Base-by-base conservation (phyloP, 2,888 invertebrate genomes). In the Pocota personata region DNA sequence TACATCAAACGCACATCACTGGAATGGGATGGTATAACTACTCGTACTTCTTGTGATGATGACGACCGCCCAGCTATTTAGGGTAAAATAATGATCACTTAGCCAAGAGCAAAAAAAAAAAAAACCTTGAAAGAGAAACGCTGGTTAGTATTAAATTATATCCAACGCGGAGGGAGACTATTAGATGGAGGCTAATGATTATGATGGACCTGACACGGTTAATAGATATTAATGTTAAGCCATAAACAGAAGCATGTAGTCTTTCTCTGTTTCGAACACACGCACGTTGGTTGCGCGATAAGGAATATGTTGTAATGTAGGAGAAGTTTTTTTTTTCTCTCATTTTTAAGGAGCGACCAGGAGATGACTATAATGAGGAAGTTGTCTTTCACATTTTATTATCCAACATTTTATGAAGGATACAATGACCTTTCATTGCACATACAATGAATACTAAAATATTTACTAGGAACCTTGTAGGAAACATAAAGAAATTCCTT, bases 141-240 rank as follows among this genome's bases (percentile, higher is more conserved):
- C 50, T 40, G 58, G 50, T 24, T 7, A 16, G 35, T 52, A 75
- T 67, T 30, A 67, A 75, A 69, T 67, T 67, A 75, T 50, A 55
- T 62, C 67, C 67, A 66, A 32, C 69, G 48, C 24, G 62, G 6
- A 1, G 6, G n/a, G 12, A 16, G 58, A 71, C 80, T 69, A 66
- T 86, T 76, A 72, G 76, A 76, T 80, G 66, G 30, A 55, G 60
- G 46, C 80, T 64, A 64, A 50, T 50, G 64, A 79, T 79, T 64
- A 67, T 86, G 82, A 86, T 86, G 80, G 76, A 82, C 76, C 76
- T 72, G 72, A 60, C 71, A 72, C 48, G 58, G 55, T 72, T 86
- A 86, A 77, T 86, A 77, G 82, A 86, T 86, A 86, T 86, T 86
- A 86, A 82, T 86, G 76, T 52, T 27, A 6, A 73, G 82, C 60